Evolutionary conservation across 2,888 invertebrate genomes (phyloP).

Genomic region (Drosophila suboccidentalis): DNA sequence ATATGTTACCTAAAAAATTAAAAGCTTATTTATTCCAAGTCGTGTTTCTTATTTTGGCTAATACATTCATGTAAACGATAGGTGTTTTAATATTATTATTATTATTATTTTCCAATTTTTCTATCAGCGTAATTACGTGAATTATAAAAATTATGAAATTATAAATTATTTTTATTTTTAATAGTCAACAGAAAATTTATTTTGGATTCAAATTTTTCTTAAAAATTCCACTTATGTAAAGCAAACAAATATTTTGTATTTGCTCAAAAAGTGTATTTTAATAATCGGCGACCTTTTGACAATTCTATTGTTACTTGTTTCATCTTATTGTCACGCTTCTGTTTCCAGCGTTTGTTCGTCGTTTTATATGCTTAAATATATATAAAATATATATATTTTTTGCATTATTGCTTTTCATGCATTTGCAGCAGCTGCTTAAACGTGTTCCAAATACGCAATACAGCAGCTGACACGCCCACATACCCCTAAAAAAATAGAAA

Average conservation of each 20-base stretch:
- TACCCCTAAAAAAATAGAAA: background rate
- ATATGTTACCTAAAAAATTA: no score
- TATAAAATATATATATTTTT: constrained; percentile 31
- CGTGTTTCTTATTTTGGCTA: no score
- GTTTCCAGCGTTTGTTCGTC: constrained; percentile 49
- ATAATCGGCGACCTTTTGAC: constrained; percentile 11
- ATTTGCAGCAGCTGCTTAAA: constrained; percentile 76
- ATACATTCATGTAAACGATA: no score
- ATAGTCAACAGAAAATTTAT: no score
- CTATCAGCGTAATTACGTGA: no score
- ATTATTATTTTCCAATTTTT: no score
- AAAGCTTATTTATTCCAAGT: no score
- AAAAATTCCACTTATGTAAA: no score
- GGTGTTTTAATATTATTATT: no score
- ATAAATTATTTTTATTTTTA: no score
- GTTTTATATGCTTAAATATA: constrained; percentile 26
- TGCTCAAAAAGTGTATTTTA: constrained; percentile 6
- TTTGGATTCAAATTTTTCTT: no score
- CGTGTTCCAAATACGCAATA: constrained; percentile 79
- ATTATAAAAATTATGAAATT: no score
- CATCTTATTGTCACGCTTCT: constrained; percentile 64
- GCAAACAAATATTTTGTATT: background rate
- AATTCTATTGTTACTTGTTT: constrained; percentile 6
- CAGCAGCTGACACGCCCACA: constrained; percentile 38
- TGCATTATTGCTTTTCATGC: constrained; percentile 70